Conservation (phyloP, 2,113 vertebrate genomes). For the Hemibates koningsi region DNA sequence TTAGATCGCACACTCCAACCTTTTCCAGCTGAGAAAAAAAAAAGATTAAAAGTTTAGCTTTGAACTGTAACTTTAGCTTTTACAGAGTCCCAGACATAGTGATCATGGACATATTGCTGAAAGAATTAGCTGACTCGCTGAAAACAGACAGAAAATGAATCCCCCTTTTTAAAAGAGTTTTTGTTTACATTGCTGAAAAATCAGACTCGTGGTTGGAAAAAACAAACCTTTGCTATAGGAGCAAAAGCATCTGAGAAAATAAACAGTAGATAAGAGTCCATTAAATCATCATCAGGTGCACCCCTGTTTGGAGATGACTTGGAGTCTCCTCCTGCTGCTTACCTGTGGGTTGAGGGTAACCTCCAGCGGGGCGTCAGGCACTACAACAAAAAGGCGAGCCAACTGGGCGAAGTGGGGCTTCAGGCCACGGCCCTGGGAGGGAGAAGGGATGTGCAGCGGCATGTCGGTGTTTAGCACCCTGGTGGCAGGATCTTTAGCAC, state of each 20-base stretch:
- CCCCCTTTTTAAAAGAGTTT: background rate
- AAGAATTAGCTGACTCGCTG: background rate
- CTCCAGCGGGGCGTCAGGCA: constrained; percentile 91
- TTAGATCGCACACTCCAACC: background rate
- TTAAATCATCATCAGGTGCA: background rate
- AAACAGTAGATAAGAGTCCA: background rate
- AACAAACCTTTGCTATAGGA: background rate
- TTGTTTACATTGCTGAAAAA: background rate
- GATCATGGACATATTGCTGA: background rate
- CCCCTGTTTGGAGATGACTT: background rate
- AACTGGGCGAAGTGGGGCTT: constrained; percentile 94
- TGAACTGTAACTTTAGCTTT: background rate
- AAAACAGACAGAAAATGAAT: background rate
- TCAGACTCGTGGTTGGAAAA: background rate
- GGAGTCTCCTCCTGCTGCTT: background rate
- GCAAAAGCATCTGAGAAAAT: background rate
- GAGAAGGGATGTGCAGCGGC: constrained; percentile 92
- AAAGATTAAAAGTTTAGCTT: background rate
- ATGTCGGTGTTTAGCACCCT: constrained; percentile 94
- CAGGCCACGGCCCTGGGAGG: constrained; percentile 87
- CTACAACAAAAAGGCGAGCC: constrained; percentile 87
- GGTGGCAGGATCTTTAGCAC: constrained; percentile 87
- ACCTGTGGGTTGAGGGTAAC: constrained; percentile 91
- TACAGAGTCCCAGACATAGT: background rate
- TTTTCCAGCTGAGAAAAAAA: background rate